Percentiles rank a stretch among this genome's conserved stretches.
Evolutionary conservation across 2,888 invertebrate species (phyloP).

Genomic region (Callyntrura guangdongensis): DNA sequence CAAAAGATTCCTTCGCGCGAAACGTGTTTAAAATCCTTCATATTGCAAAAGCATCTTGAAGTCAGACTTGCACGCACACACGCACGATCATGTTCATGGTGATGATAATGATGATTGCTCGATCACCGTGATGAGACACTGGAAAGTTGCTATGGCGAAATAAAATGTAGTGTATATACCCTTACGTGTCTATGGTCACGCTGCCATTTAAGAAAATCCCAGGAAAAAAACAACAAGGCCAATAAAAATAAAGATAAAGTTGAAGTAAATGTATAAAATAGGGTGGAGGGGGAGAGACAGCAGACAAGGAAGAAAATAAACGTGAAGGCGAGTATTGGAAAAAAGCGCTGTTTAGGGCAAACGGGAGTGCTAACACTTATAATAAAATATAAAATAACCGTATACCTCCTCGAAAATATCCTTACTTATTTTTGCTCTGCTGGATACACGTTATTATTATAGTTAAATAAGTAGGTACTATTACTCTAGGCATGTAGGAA

Average conservation of each 20-base stretch:
- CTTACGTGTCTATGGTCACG: too few relatives aligned
- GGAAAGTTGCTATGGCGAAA: not conserved
- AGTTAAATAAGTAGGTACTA: slow-evolving; percentile 16
- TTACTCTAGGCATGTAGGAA: not conserved
- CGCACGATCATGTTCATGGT: slow-evolving; percentile 1
- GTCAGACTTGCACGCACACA: not conserved
- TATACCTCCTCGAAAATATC: not conserved
- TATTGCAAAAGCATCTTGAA: not conserved
- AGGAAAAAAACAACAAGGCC: not conserved
- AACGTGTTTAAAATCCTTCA: not conserved
- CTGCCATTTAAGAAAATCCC: too few relatives aligned
- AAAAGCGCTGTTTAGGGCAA: slow-evolving; percentile 37
- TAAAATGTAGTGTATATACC: too few relatives aligned
- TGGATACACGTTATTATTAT: not conserved
- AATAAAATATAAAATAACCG: slow-evolving; percentile 54
- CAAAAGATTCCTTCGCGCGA: not conserved
- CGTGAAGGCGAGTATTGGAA: slow-evolving; percentile 19
- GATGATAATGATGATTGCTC: not conserved
- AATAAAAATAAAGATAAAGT: slow-evolving; percentile 26
- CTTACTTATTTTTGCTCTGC: not conserved
- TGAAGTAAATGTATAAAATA: slow-evolving; percentile 44
- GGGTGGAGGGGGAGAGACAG: slow-evolving; percentile 2
- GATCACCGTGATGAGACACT: not conserved
- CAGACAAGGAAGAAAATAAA: slow-evolving; percentile 16
- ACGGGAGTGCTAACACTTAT: slow-evolving; percentile 39